Percentiles rank a stretch among this genome's conserved stretches.
These are phyloP conservation scores for Hystrix brachyura DNA, from an alignment of 2,113 vertebrate genomes.

Conservation along the genomic window DNA sequence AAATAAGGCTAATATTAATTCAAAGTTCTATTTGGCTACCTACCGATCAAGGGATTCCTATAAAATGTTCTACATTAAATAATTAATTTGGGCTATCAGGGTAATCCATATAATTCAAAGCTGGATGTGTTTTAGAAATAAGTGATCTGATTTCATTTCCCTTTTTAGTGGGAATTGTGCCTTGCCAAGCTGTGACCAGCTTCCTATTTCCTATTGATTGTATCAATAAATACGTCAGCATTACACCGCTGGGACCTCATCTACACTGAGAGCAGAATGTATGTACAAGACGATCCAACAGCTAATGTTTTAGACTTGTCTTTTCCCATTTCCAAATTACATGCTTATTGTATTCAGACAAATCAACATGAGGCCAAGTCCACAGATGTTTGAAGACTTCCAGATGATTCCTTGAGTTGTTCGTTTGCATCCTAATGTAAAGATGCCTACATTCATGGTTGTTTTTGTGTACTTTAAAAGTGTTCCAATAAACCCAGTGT, in stretches of 20 bases:
- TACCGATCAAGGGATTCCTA: slow-evolving; percentile 5
- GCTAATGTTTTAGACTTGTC: slow-evolving; percentile 79
- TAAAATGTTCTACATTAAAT: slow-evolving; percentile 4
- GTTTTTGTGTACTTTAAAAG: slow-evolving; percentile 61
- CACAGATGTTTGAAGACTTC: slow-evolving; percentile 83
- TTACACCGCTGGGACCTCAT: slow-evolving; percentile 68
- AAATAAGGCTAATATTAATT: slow-evolving; percentile 40
- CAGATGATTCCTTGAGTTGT: slow-evolving; percentile 80
- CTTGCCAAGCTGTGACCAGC: slow-evolving; percentile 66
- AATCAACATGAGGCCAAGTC: slow-evolving; percentile 77
- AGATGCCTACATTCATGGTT: slow-evolving; percentile 63
- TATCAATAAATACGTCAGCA: slow-evolving; percentile 78
- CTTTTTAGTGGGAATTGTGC: slow-evolving; percentile 61
- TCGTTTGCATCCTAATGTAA: slow-evolving; percentile 68
- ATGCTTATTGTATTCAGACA: slow-evolving; percentile 77
- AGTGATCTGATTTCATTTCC: slow-evolving; percentile 73
- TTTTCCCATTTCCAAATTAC: slow-evolving; percentile 80
- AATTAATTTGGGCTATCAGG: slow-evolving; percentile 54
- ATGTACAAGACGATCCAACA: slow-evolving; percentile 67
- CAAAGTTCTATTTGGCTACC: not conserved
- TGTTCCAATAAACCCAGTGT: slow-evolving; percentile 32
- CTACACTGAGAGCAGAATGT: slow-evolving; percentile 61
- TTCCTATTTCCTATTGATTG: slow-evolving; percentile 62
- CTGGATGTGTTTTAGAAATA: slow-evolving; percentile 71
- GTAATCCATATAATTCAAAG: slow-evolving; percentile 64